These are phyloP conservation scores for Galeopterus variegatus DNA, from an alignment of 2,113 vertebrate species.

Conservation along the genomic window DNA sequence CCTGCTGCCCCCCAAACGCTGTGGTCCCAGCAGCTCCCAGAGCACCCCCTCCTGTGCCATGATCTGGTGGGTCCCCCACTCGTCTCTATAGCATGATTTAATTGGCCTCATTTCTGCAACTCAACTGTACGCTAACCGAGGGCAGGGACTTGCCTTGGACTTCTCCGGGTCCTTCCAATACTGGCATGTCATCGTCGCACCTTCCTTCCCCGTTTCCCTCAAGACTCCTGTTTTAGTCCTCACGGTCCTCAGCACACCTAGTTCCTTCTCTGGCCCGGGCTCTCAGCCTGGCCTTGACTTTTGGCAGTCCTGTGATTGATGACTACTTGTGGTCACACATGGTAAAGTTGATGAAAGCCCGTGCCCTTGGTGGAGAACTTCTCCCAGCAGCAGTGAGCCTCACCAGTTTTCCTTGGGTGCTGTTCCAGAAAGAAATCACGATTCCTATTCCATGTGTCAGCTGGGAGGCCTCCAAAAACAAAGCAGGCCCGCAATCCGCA, in stretches of 20 bases:
- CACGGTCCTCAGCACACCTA: too few species aligned
- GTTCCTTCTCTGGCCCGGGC: background rate
- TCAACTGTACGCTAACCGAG: background rate
- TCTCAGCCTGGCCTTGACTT: background rate
- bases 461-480: constrained; percentile 41
- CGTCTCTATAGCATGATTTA: background rate
- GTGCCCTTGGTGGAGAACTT: background rate
- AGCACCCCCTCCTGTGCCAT: rapidly evolving
- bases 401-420: background rate
- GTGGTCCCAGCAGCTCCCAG: background rate
- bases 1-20: background rate
- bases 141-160: background rate
- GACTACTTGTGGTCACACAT: background rate
- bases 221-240: background rate
- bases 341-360: background rate
- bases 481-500: constrained; percentile 48
- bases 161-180: background rate
- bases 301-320: background rate
- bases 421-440: constrained; percentile 66
- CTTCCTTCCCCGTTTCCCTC: background rate
- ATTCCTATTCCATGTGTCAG: constrained; percentile 61
- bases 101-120: background rate
- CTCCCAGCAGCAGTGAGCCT: background rate
- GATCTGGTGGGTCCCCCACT: background rate
- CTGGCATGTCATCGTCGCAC: rapidly evolving